A percentile compares a stretch with the other conserved stretches of the same genome.
Evolutionary conservation across 2,888 invertebrate species (phyloP).

Genomic region (Imbricaverruca yamaguchii): DNA sequence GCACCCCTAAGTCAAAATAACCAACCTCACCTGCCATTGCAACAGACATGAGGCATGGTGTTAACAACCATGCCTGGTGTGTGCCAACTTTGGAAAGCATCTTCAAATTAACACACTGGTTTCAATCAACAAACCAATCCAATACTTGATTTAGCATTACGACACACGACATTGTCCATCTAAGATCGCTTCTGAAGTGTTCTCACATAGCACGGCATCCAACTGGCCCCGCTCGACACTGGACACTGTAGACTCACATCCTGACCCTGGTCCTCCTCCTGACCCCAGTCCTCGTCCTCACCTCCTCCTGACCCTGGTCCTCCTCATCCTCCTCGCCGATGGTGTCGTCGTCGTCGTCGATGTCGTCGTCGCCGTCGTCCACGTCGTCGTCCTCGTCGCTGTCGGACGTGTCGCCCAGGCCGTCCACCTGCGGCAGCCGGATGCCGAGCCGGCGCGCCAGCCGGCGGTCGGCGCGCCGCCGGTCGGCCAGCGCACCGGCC

Average conservation of each 20-base stretch:
- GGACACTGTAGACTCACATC: constrained; percentile 39
- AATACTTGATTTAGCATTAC: too few relatives aligned
- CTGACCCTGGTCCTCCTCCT: constrained; percentile 38
- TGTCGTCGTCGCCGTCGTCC: constrained; percentile 52
- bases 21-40: too few relatives aligned
- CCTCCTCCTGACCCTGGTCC: constrained; percentile 45
- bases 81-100: too few relatives aligned
- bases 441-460: constrained; percentile 3
- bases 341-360: constrained; percentile 46
- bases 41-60: too few relatives aligned
- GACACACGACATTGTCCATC: too few relatives aligned
- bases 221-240: too few relatives aligned
- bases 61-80: too few relatives aligned
- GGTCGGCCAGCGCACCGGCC: background rate
- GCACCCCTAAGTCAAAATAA: too few relatives aligned
- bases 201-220: too few relatives aligned
- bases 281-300: constrained; percentile 37
- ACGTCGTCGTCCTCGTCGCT: constrained; percentile 49
- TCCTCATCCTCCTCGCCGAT: constrained; percentile 43
- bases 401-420: constrained; percentile 8
- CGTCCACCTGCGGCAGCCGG: background rate
- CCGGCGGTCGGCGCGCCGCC: constrained; percentile 3
- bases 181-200: too few relatives aligned
- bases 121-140: too few relatives aligned
- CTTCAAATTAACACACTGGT: too few relatives aligned